A percentile compares a stretch with the other conserved stretches of the same genome.
Conservation (phyloP, 2,113 vertebrate species). For the Atrichornis clamosus region DNA sequence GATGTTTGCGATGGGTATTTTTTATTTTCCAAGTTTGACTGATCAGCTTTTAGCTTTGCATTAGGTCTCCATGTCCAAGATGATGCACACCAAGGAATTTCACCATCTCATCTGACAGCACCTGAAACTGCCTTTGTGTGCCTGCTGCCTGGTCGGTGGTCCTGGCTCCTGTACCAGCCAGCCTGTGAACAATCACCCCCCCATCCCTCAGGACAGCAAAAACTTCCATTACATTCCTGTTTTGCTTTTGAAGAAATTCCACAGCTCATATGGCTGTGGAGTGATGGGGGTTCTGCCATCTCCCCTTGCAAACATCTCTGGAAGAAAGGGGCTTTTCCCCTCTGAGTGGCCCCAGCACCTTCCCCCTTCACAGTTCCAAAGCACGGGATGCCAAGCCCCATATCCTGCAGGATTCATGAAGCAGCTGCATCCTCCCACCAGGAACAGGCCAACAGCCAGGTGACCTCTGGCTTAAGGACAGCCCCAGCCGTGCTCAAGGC, state of each 20-base stretch:
- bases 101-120: not conserved
- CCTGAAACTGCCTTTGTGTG: not conserved
- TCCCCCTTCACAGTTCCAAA: not conserved
- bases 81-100: not conserved
- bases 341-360: not conserved
- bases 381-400: not conserved
- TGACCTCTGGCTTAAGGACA: not conserved
- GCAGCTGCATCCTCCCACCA: not conserved
- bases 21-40: not conserved
- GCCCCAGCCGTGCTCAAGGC: not conserved
- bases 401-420: not conserved
- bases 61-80: fast-evolving
- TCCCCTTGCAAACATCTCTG: not conserved
- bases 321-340: not conserved
- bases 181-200: not conserved
- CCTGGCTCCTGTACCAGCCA: not conserved
- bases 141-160: not conserved
- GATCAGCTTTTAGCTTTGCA: not conserved
- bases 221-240: not conserved
- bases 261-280: not conserved
- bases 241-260: not conserved
- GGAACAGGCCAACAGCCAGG: not conserved
- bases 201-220: not conserved
- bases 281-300: not conserved
- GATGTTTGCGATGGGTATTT: fast-evolving